A percentile compares a stretch with the other conserved stretches of the same genome.
Conservation (phyloP, 2,888 invertebrate genomes). For the Diplazon laetatorius region DNA sequence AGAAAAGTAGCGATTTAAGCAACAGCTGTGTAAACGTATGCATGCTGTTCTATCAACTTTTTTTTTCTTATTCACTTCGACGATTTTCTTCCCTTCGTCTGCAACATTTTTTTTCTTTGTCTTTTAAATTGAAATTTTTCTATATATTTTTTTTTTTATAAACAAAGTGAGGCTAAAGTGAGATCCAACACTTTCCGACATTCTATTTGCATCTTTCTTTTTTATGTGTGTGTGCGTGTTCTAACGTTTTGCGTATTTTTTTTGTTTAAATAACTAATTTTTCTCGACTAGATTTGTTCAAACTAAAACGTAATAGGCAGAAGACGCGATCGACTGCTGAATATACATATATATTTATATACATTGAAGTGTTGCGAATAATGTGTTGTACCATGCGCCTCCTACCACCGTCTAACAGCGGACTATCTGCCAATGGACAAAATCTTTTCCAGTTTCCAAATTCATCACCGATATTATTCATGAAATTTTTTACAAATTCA, state of each 20-base stretch:
- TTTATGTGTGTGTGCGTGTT: background rate
- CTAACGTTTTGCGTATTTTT: background rate
- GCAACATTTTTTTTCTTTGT: too few species aligned
- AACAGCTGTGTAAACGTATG: slow-evolving; percentile 27
- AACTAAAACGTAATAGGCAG: slow-evolving; percentile 33
- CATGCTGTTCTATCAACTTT: slow-evolving; percentile 43
- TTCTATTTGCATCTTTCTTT: slow-evolving; percentile 34
- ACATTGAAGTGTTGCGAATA: slow-evolving; percentile 19
- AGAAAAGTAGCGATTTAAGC: slow-evolving; percentile 47
- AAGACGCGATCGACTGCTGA: slow-evolving; percentile 46
- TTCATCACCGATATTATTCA: background rate
- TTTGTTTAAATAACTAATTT: slow-evolving; percentile 13
- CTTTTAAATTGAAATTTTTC: too few species aligned
- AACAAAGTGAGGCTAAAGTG: slow-evolving; percentile 46
- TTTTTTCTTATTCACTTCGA: slow-evolving; percentile 24
- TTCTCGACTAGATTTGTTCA: slow-evolving; percentile 27
- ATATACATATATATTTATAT: slow-evolving; percentile 4
- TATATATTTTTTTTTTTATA: background rate
- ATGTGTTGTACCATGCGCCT: slow-evolving; percentile 48
- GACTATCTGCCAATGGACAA: slow-evolving; percentile 10
- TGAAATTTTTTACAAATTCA: too few species aligned
- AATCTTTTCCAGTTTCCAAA: slow-evolving; percentile 1
- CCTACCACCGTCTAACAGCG: slow-evolving; percentile 36
- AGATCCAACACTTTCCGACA: slow-evolving; percentile 61
- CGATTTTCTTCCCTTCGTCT: background rate